These are phyloP conservation scores for Notocelia uddmanniana DNA, from an alignment of 2,888 invertebrate species.

Conservation along the genomic window DNA sequence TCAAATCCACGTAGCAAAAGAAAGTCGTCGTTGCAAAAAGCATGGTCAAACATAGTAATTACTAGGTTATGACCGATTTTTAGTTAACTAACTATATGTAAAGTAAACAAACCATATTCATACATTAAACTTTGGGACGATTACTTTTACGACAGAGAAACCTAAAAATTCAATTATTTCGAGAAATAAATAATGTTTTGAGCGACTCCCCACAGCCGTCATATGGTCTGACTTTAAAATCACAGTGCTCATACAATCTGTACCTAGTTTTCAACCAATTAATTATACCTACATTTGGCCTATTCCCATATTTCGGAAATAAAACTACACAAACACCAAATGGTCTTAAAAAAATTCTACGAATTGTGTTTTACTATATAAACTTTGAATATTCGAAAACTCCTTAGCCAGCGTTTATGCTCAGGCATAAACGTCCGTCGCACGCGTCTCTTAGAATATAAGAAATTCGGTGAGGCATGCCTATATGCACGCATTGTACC, in stretches of 20 bases:
- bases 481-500: too few relatives aligned
- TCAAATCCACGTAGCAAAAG: constrained; percentile 55
- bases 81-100: constrained; percentile 2
- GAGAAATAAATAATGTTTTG: constrained; percentile 63
- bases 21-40: constrained; percentile 56
- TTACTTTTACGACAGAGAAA: constrained; percentile 28
- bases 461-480: too few relatives aligned
- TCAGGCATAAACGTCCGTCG: too few relatives aligned
- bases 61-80: neutral
- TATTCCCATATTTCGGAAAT: neutral
- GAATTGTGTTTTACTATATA: too few relatives aligned
- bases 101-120: neutral
- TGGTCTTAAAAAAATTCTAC: too few relatives aligned
- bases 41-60: neutral
- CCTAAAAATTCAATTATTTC: constrained; percentile 51
- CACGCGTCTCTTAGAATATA: too few relatives aligned
- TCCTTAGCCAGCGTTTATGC: too few relatives aligned
- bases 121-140: neutral
- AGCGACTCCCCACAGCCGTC: constrained; percentile 53
- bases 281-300: neutral
- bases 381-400: too few relatives aligned
- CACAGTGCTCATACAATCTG: neutral
- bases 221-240: too few relatives aligned
- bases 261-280: neutral
- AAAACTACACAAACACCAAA: neutral